Evolutionary conservation across 2,113 vertebrate genomes (phyloP).

Genomic region (Coryphaenoides rupestris): DNA sequence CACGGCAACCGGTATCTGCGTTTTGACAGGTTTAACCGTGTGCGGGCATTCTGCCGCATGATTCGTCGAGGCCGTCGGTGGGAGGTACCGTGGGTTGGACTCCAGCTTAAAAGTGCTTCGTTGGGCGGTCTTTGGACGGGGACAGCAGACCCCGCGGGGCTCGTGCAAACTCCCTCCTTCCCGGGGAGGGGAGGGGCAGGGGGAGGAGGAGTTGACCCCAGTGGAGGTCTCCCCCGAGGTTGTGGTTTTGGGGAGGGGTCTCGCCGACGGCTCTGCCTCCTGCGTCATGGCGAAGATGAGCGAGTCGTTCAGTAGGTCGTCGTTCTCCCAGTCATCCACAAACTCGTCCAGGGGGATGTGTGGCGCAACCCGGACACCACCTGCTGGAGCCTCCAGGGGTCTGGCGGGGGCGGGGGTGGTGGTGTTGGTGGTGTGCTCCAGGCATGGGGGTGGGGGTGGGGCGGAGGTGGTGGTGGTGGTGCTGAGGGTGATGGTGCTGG

Average conservation of each 20-base stretch:
- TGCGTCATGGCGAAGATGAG: slow-evolving; percentile 77
- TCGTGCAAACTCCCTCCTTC: background rate
- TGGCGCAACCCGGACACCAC: too few species aligned
- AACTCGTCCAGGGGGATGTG: too few species aligned
- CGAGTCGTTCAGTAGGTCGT: slow-evolving; percentile 80
- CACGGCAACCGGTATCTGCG: slow-evolving; percentile 1
- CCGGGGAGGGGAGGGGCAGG: slow-evolving; percentile 7
- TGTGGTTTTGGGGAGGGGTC: slow-evolving; percentile 11
- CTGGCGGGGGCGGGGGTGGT: too few species aligned
- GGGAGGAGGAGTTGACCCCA: slow-evolving; percentile 27
- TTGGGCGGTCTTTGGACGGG: slow-evolving; percentile 49
- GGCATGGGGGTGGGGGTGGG: slow-evolving; percentile 13
- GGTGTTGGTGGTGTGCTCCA: too few species aligned
- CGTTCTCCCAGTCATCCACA: slow-evolving; percentile 84
- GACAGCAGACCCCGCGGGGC: slow-evolving; percentile 28
- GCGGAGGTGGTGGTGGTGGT: too few species aligned
- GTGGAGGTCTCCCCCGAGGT: background rate
- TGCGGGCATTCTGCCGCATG: slow-evolving; percentile 18
- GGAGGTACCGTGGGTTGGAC: slow-evolving; percentile 46
- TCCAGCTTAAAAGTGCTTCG: slow-evolving; percentile 53
- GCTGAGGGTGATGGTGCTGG: too few species aligned
- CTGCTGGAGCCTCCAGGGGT: too few species aligned
- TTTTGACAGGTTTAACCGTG: slow-evolving; percentile 2
- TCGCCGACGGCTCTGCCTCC: slow-evolving; percentile 49
- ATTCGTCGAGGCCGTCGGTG: slow-evolving; percentile 3